Conservation (phyloP, 1,140 invertebrate species). For the Drosophila carrolli region DNA sequence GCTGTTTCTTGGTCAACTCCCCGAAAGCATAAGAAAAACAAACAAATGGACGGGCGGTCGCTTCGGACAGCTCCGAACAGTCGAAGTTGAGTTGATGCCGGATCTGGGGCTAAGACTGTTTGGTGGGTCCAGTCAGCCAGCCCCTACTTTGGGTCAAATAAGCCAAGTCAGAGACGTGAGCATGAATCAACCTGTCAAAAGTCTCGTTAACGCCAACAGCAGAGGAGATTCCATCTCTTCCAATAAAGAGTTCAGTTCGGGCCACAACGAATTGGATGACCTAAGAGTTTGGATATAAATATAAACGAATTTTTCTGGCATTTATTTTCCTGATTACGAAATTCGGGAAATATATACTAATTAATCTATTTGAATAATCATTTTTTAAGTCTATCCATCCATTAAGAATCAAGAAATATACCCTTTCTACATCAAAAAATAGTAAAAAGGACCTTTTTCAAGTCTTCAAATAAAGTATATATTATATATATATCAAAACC, state of each 20-base stretch:
- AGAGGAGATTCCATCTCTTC: conserved; percentile 58
- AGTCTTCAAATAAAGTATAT: too few relatives aligned
- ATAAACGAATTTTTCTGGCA: too few relatives aligned
- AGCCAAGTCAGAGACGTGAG: conserved; percentile 81
- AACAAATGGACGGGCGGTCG: conserved; percentile 74
- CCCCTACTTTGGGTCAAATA: conserved; percentile 77
- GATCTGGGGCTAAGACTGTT: conserved; percentile 48
- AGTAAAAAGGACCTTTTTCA: too few relatives aligned
- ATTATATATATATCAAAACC: too few relatives aligned
- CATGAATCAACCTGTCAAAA: conserved; percentile 85
- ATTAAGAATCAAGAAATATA: too few relatives aligned
- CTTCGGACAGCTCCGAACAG: conserved; percentile 27
- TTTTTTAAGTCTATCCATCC: too few relatives aligned
- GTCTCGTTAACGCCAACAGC: conserved; percentile 84
- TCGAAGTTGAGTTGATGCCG: conserved; percentile 38
- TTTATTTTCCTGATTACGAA: too few relatives aligned
- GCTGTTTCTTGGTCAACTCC: conserved; percentile 67
- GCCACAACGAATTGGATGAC: conserved; percentile 61
- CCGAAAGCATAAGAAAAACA: conserved; percentile 69
- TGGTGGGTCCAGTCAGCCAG: conserved; percentile 48
- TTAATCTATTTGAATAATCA: too few relatives aligned
- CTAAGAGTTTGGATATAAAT: conserved; percentile 2
- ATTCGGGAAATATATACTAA: too few relatives aligned
- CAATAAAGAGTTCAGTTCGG: conserved; percentile 20
- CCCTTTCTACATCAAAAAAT: too few relatives aligned